phyloP scores from a whole-genome alignment of 2,888 invertebrate species.

The Gerris lacustris region DNA sequence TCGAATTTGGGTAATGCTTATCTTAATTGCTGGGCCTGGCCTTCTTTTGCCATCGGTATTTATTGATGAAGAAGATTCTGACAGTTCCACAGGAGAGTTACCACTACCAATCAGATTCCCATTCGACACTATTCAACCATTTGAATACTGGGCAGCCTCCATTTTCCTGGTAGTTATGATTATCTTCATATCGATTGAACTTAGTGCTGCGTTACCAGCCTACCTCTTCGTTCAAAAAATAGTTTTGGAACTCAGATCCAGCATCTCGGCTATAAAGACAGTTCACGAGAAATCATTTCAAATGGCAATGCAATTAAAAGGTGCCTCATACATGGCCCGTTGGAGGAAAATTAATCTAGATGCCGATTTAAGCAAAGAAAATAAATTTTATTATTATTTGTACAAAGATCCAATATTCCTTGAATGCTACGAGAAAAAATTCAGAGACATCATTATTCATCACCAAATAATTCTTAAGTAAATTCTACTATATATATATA shows the following conservation, averaged over 20 bases:
- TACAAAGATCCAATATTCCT: background rate
- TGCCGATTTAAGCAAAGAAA: background rate
- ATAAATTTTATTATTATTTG: background rate
- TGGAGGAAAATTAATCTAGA: background rate
- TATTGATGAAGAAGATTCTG: background rate
- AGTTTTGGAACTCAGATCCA: background rate
- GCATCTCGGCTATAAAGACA: background rate
- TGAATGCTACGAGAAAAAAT: background rate
- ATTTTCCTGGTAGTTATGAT: background rate
- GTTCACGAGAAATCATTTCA: background rate
- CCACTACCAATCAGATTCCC: background rate
- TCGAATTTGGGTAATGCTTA: background rate
- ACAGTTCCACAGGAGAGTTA: background rate
- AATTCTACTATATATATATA: background rate
- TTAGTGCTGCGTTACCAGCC: background rate
- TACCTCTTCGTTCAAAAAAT: background rate
- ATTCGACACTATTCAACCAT: background rate
- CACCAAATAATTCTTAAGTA: background rate
- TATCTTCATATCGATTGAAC: background rate
- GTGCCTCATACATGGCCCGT: background rate
- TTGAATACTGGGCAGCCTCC: background rate
- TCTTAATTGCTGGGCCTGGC: background rate
- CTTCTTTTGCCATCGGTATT: background rate
- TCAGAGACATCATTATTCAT: background rate
- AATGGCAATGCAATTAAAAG: background rate